phyloP scores from a whole-genome alignment of 1,140 invertebrate genomes.

The Leptestheria dahalacensis region DNA sequence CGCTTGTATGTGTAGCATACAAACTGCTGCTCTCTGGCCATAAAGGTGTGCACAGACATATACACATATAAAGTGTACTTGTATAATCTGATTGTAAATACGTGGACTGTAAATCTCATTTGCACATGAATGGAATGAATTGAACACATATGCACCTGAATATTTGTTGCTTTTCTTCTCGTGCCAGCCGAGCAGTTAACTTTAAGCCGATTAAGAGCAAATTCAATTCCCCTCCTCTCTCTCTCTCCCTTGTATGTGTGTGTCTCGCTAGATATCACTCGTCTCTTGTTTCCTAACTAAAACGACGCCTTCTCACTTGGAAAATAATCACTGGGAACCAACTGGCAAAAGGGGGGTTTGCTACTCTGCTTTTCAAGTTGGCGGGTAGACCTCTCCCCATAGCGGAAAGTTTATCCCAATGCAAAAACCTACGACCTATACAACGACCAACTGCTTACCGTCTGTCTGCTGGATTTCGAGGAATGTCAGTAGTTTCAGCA shows the following conservation, averaged over 20 bases:
- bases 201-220: background rate
- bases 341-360: too few species aligned
- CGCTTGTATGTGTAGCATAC: background rate
- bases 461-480: too few species aligned
- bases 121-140: background rate
- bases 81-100: background rate
- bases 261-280: background rate
- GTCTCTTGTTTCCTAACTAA: background rate
- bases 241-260: too few species aligned
- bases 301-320: background rate
- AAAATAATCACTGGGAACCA: too few species aligned
- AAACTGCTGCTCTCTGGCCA: too few species aligned
- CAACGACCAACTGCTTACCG: too few species aligned
- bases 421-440: too few species aligned
- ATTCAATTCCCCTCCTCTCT: background rate
- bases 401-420: too few species aligned
- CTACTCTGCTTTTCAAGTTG: background rate
- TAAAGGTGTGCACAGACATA: too few species aligned
- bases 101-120: background rate
- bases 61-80: background rate
- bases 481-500: too few species aligned
- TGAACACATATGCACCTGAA: background rate
- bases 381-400: too few species aligned
- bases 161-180: background rate
- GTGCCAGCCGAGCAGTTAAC: background rate